Conservation (phyloP, 2,113 vertebrate species). For the Thermophis baileyi region DNA sequence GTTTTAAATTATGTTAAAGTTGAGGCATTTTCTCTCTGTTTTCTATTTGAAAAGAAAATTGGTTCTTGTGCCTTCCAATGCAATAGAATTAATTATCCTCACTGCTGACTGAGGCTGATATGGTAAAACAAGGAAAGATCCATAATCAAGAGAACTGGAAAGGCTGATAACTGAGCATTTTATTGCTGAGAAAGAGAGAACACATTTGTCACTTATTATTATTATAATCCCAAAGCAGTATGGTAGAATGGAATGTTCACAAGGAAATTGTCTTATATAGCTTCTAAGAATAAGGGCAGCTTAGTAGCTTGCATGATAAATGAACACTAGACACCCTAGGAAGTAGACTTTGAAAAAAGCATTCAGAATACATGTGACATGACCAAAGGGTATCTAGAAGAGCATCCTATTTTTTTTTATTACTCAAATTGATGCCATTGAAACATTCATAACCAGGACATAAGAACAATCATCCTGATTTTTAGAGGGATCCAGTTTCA, state of each 20-base stretch:
- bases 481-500: neutral
- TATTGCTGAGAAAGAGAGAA: neutral
- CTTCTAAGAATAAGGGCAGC: neutral
- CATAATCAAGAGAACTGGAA: neutral
- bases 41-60: neutral
- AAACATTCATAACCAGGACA: neutral
- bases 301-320: neutral
- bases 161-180: neutral
- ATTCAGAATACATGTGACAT: neutral
- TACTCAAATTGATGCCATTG: neutral
- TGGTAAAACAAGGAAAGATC: neutral
- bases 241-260: neutral
- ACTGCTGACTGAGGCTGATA: neutral
- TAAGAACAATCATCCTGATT: neutral
- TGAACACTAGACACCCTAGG: neutral
- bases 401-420: neutral
- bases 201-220: neutral
- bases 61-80: neutral
- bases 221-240: neutral
- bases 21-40: neutral
- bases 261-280: neutral
- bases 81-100: neutral
- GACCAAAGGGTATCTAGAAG: neutral
- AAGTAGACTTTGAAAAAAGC: neutral
- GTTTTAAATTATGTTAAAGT: conserved; percentile 4